These are phyloP conservation scores for Eilema caniola DNA, from an alignment of 2,888 invertebrate species.

Conservation along the genomic window DNA sequence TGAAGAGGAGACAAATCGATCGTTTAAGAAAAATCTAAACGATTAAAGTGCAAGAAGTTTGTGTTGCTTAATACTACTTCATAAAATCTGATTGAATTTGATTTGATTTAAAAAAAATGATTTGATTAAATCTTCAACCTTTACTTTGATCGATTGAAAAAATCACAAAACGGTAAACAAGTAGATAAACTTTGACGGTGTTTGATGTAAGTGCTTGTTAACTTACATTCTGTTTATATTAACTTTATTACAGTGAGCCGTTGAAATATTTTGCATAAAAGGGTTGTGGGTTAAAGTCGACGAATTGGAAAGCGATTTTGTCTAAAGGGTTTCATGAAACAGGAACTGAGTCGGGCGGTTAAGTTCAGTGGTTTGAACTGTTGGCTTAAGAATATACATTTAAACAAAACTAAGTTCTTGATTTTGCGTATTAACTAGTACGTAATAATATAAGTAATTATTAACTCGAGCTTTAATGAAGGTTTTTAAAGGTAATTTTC, in stretches of 20 bases:
- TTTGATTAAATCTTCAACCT: too few species aligned
- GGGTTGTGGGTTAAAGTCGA: conserved; percentile 33
- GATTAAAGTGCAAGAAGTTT: neutral
- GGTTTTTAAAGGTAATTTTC: neutral
- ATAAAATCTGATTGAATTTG: too few species aligned
- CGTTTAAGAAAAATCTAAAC: neutral
- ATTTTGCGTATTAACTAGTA: neutral
- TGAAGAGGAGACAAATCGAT: neutral
- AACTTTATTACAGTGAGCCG: conserved; percentile 26
- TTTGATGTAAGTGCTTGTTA: neutral
- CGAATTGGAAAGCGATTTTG: conserved; percentile 15
- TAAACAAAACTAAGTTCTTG: neutral
- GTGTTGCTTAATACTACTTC: neutral
- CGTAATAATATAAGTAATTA: too few species aligned
- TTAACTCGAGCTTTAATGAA: neutral
- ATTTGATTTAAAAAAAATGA: too few species aligned
- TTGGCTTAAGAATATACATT: neutral
- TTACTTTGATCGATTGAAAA: neutral
- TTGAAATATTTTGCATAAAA: conserved; percentile 14
- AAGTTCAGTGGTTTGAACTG: conserved; percentile 9
- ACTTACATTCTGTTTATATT: conserved; percentile 33
- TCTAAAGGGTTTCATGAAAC: conserved; percentile 12
- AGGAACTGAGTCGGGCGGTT: conserved; percentile 22
- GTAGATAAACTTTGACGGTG: conserved; percentile 1
- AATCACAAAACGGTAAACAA: neutral